Base-by-base conservation (phyloP, 2,888 invertebrate genomes). In the Gymnoscelis rufifasciata region DNA sequence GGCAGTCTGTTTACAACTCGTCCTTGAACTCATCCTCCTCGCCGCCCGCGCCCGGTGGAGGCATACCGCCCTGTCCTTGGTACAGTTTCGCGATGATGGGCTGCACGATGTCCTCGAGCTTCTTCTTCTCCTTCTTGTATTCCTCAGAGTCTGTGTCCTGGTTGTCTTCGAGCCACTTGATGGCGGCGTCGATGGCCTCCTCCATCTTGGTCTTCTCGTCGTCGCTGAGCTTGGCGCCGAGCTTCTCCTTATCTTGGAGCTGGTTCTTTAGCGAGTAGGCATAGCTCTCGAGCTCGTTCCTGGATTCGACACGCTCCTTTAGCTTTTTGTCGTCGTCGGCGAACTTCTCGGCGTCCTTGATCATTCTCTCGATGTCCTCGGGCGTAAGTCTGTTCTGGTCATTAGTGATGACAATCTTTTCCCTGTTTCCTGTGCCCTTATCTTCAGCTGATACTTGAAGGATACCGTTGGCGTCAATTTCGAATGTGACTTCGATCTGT, bases 281-380 rank as follows among this genome's bases (percentile, higher is more conserved):
- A 67, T 98, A 98, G 47, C 96, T 96, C 84, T 99, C 99, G 43
- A 99, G 90, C 74, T 99, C 99, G 78, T 99, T 99, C 59, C 97
- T 93, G 2, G 98, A 94, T 76, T 99, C 99, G 2, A 99, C 97
- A 40, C 95, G 92, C 83, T 98, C 97, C 88, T 97, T 97, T 57
- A 97, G 89, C 83, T 97, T 97, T 90, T 98, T 98, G 86, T 99
- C 99, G 60, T 99, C 99, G 70, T 99, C 99, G 11, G 98, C 97
- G 86, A 98, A 99, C 82, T 96, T 97, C 88, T 99, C 99, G 0
- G 99, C 98, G 74, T 99, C 99, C 83, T 96, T 96, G 81, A 99
- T 98, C 99, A 99, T 99, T 54, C 97, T 91, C 74, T 99, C 98
- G 62, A 99, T 99, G 69, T 99, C 99, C 62, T 99, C 99, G 3